Base-by-base conservation (phyloP, 1,140 invertebrate species). In the Anadara kagoshimensis region DNA sequence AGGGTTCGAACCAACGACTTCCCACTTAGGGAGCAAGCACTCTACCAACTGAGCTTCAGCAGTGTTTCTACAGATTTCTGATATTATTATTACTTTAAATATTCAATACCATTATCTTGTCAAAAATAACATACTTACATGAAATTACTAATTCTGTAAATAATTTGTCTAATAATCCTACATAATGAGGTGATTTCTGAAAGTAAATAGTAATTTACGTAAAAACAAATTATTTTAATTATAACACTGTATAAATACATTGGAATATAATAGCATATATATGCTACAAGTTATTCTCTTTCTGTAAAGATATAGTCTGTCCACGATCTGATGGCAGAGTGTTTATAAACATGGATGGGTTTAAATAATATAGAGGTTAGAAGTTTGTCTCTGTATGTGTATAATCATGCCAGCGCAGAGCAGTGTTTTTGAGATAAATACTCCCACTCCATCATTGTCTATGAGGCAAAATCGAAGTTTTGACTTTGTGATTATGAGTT, bases 161-260 rank as follows among this genome's bases (percentile, higher is more conserved):
- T 18, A 82, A 66, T 63, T 79, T 79, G 64, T 73, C 78, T 67
- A 76, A 58, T 72, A 82, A 78, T 24, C 68, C 51, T 41, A 66
- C 44, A 63, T 82, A 82, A 54, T 70, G 58, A 61, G 73, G 75
- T 26, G 75, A 78, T 47, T 73, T 71, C 80, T 82, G 77, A 49
- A 69, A 49, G 71, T n/a, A 75, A 47, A 67, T 36, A 43, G 66
- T 24, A 65, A 47, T 41, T 36, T 36, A n/a, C 29, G 7, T 36
- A 59, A 16, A 36, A 36, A 59, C 4, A 41, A 41, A 12, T 54
- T 5, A 29, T 24, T 22, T 56, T 12, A 7, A 56, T 10, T 11
- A 54, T 54, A 56, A 24, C 14, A 56, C 54, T 24, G 0, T 24
- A 26, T 20, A 49, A 49, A 49, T 49, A 49, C 14, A 18, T 4